phyloP scores from a whole-genome alignment of 2,113 vertebrate genomes.

The Eira barbara region DNA sequence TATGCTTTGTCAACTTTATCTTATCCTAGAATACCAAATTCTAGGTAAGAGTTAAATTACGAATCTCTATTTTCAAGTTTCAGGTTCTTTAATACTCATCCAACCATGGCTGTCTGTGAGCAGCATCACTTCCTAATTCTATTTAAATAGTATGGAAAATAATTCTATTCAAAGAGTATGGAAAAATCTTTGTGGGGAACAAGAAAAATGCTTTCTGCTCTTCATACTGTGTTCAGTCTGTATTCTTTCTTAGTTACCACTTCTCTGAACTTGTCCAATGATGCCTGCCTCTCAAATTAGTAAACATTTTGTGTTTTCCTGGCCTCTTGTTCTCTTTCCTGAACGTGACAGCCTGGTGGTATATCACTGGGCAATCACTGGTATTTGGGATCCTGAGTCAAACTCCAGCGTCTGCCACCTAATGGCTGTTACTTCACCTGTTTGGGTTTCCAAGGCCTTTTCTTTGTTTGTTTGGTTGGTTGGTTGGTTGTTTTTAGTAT shows the following conservation, averaged over 20 bases:
- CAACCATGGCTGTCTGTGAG: neutral
- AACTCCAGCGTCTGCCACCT: neutral
- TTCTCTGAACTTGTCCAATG: neutral
- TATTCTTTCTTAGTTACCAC: neutral
- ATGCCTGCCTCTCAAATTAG: neutral
- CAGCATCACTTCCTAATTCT: neutral
- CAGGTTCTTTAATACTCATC: neutral
- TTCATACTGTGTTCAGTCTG: neutral
- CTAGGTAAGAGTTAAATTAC: neutral
- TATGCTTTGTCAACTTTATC: neutral
- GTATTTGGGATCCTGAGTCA: neutral
- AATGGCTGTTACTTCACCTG: neutral
- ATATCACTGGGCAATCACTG: neutral
- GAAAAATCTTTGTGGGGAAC: neutral
- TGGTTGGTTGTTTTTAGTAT: no score
- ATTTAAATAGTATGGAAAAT: neutral
- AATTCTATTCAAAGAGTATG: neutral
- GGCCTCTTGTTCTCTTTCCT: neutral
- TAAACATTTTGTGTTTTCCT: neutral
- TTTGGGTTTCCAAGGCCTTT: neutral
- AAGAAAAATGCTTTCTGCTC: neutral
- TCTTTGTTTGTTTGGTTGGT: neutral
- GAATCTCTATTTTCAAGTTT: neutral
- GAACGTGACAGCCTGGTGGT: no score
- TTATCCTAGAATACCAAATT: neutral